A percentile compares a stretch with the other conserved stretches of the same genome.
phyloP scores from a whole-genome alignment of 2,888 invertebrate species.

The Hofmannophila pseudospretella region DNA sequence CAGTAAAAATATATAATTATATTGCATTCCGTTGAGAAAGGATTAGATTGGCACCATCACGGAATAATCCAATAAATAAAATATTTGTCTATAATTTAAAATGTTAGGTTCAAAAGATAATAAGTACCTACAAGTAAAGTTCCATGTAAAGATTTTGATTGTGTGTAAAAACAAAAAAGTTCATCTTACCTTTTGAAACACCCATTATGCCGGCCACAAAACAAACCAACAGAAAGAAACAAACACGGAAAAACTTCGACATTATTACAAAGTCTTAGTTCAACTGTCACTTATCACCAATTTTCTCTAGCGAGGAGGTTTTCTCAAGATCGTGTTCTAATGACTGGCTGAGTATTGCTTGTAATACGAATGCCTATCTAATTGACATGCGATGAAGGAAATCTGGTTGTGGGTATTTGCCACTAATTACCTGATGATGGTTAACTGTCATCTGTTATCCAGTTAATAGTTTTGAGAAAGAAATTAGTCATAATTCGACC shows the following conservation, averaged over 20 bases:
- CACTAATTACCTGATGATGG: slow-evolving; percentile 37
- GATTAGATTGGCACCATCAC: too few relatives aligned
- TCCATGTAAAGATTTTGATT: too few relatives aligned
- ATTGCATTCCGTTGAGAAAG: background rate
- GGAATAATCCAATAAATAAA: background rate
- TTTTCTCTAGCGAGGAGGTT: background rate
- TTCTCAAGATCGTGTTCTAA: slow-evolving; percentile 17
- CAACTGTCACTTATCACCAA: background rate
- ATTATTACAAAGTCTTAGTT: background rate
- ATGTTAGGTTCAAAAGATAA: too few relatives aligned
- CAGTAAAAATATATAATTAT: slow-evolving; percentile 11
- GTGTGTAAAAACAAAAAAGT: too few relatives aligned
- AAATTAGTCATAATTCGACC: too few relatives aligned
- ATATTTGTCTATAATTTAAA: too few relatives aligned
- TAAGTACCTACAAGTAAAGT: too few relatives aligned
- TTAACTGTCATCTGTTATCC: slow-evolving; percentile 26
- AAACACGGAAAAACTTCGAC: background rate
- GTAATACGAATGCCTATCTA: slow-evolving; percentile 34
- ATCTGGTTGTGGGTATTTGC: slow-evolving; percentile 40
- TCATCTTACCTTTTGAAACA: background rate
- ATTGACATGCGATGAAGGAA: slow-evolving; percentile 36
- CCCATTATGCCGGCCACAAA: too few relatives aligned
- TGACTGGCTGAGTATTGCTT: slow-evolving; percentile 18
- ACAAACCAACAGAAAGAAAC: background rate
- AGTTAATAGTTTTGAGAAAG: slow-evolving; percentile 30